Conservation (phyloP, 2,797 vertebrate species). For the Megaceryle alcyon region DNA sequence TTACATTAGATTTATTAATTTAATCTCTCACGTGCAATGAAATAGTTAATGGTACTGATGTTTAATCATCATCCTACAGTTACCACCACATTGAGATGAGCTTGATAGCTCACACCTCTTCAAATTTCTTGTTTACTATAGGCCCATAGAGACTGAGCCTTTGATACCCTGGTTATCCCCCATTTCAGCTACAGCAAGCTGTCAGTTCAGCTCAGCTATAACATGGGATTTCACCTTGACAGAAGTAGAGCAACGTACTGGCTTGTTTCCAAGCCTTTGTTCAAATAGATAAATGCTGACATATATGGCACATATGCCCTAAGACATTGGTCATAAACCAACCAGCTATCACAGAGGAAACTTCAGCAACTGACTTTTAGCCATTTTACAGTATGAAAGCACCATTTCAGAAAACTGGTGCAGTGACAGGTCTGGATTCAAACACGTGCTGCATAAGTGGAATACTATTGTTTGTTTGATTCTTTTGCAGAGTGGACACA, state of each 20-base stretch:
- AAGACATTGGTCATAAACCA: not conserved
- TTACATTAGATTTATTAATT: no score
- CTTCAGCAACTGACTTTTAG: not conserved
- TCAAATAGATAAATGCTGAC: not conserved
- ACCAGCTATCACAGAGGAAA: not conserved
- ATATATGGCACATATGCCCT: no score
- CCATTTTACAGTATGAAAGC: not conserved
- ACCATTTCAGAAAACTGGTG: not conserved
- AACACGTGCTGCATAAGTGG: not conserved
- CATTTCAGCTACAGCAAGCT: not conserved
- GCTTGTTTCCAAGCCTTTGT: not conserved
- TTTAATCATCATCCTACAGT: not conserved
- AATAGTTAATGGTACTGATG: not conserved
- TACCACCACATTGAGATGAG: not conserved
- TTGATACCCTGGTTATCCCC: not conserved
- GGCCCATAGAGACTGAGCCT: not conserved
- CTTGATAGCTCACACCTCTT: not conserved
- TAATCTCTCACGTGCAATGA: not conserved
- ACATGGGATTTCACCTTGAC: not conserved
- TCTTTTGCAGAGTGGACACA: not conserved
- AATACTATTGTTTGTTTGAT: not conserved
- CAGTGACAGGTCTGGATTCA: not conserved
- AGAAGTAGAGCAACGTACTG: not conserved
- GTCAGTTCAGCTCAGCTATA: not conserved
- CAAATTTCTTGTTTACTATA: not conserved